Base-by-base conservation (phyloP, 1,140 invertebrate genomes). In the Aricia agestis region DNA sequence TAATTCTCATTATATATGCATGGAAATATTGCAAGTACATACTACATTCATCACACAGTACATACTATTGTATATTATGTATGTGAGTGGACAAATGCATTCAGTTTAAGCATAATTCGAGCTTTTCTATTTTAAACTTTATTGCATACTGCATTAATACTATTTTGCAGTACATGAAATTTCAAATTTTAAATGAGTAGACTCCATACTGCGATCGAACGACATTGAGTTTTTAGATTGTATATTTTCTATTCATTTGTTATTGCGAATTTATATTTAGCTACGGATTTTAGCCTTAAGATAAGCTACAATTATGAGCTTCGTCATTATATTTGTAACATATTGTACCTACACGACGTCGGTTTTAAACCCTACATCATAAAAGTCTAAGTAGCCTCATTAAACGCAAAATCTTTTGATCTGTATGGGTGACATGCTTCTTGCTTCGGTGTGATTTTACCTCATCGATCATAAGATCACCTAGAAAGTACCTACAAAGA, bases 61-160 rank as follows among this genome's bases (percentile, higher is more conserved):
- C 11, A 45, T 52, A 52, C 45, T 52, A 52, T 52, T 13, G 13
- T 13, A 52, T 10, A 52, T 52, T 15, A 52, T 52, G 45, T 52
- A 52, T 52, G 45, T 59, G 17, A 59, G 58, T 59, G 58, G 58
- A 59, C 18, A 59, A 59, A 59, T 18, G 58, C 58, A 59, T 59
- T 59, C 17, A 10, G 58, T 59, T 59, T 18, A 18, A 59, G 18
- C 58, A 59, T 59, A 18, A 59, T 18, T 6, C 5, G 7, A 59
- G 18, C 15, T 59, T 17, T 9, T 18, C 58, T 9, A 5, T 18
- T 59, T 59, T 59, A 7, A 7, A 59, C 58, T 10, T 18, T 59
- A 59, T 18, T 9, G n/a, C 15, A 4, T 7, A 59, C 1, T 17
- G 0, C 5, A 59, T 59, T 2, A 59, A 10, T 5, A 18, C 58